A percentile compares a stretch with the other conserved stretches of the same genome.
These are phyloP conservation scores for Meliscaeva auricollis DNA, from an alignment of 2,888 invertebrate genomes.

Conservation along the genomic window DNA sequence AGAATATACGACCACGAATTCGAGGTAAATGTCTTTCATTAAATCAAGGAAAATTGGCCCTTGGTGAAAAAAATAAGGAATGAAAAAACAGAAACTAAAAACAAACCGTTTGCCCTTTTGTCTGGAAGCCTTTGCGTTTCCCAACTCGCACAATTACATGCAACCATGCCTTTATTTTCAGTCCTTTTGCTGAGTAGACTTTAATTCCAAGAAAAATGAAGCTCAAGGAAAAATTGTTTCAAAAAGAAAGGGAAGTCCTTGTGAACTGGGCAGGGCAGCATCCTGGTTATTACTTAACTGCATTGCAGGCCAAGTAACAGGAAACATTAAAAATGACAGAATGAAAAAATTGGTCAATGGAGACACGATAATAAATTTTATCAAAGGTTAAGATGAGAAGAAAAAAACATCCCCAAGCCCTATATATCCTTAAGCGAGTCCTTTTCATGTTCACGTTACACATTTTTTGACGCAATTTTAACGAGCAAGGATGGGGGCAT, in stretches of 20 bases:
- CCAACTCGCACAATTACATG: conserved; percentile 19
- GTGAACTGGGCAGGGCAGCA: not conserved
- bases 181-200: conserved; percentile 5
- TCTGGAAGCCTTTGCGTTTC: not conserved
- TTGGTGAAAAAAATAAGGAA: not conserved
- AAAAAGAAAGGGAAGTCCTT: not conserved
- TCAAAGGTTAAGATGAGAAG: not conserved
- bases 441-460: not conserved
- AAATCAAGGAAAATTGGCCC: conserved; percentile 57
- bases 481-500: not conserved
- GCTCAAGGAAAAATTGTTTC: not conserved
- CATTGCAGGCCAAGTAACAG: conserved; percentile 19
- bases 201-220: conserved; percentile 7
- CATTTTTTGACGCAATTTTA: conserved; percentile 7
- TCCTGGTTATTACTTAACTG: conserved; percentile 21
- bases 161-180: not conserved
- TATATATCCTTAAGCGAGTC: not conserved
- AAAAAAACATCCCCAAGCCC: not conserved
- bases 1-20: conserved; percentile 21
- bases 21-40: conserved; percentile 52
- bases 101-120: not conserved
- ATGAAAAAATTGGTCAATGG: conserved; percentile 1
- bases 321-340: not conserved
- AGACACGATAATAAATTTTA: conserved; percentile 21
- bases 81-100: not conserved